Conservation (phyloP, 2,113 vertebrate species). For the Sander vitreus region DNA sequence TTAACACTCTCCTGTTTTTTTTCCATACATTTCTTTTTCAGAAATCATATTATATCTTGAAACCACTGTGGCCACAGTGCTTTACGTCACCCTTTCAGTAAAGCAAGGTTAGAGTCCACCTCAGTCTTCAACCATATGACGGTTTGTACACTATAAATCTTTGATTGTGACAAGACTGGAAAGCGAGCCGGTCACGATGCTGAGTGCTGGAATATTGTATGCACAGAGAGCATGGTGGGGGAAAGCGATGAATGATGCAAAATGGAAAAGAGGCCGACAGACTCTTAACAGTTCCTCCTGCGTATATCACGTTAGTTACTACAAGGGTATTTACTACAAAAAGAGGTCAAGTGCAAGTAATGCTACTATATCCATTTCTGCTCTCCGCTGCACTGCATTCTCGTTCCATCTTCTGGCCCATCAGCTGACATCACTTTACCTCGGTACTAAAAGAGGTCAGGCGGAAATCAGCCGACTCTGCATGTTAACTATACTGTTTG, state of each 20-base stretch:
- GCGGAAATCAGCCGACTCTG: slow-evolving; percentile 27
- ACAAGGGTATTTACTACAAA: slow-evolving; percentile 58
- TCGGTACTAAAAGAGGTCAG: slow-evolving; percentile 38
- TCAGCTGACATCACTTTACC: slow-evolving; percentile 31
- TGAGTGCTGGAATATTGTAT: slow-evolving; percentile 51
- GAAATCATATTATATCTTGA: not conserved
- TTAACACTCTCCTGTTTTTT: not conserved
- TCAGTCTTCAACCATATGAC: slow-evolving; percentile 9
- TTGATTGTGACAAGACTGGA: slow-evolving; percentile 63
- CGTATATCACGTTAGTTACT: slow-evolving; percentile 34
- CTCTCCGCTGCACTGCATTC: slow-evolving; percentile 14
- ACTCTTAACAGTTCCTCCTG: slow-evolving; percentile 47
- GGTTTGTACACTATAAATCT: slow-evolving; percentile 64
- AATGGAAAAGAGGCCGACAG: slow-evolving; percentile 55
- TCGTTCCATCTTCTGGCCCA: slow-evolving; percentile 8
- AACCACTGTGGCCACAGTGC: not conserved
- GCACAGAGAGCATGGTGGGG: not conserved
- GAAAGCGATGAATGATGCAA: slow-evolving; percentile 67
- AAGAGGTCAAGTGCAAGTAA: slow-evolving; percentile 49
- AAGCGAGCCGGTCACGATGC: slow-evolving; percentile 57
- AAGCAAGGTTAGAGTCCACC: slow-evolving; percentile 36
- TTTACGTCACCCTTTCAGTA: not conserved
- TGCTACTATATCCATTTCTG: slow-evolving; percentile 9
- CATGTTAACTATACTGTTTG: slow-evolving; percentile 10
- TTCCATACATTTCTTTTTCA: not conserved